Evolutionary conservation across 2,888 invertebrate species (phyloP), one percentile per base, ranked within the genome.

Genomic region (Scaptomyza tumidula): DNA sequence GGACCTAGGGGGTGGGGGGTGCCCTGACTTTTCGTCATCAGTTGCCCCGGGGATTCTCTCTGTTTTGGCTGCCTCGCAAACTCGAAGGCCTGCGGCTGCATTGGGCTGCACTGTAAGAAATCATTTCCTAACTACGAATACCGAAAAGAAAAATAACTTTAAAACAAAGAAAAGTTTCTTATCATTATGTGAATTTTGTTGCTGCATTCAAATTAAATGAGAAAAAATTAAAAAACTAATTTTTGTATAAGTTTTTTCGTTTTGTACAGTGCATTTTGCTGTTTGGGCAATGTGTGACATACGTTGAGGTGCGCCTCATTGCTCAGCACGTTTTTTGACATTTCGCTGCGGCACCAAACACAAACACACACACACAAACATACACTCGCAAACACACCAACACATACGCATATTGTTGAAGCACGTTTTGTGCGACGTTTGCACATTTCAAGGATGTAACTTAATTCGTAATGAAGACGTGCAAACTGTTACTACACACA

Each of bases 381-480:
- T 53, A 60, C 70, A 66, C 62, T 61, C 58, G 60, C 56, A 48
- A 35, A 57, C 48, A 54, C 52, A 49, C 27, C 44, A 24, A 33
- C 19, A 56, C 77, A 59, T 35, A 58, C 61, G 52, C 66, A 64
- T 67, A 2, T 63, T 60, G 33, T 75, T 55, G 68, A 57, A 13
- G 72, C 85, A 78, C 79, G 78, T 81, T 82, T 73, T 70, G 73
- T 66, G 75, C 86, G 74, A 76, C 85, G 83, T 84, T 83, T 83
- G 83, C 87, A 78, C 83, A 83, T 87, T 87, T 82, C 74, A 79
- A 85, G 87, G 85, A 85, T 87, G 82, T 82, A 81, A 76, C 79
- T 79, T 87, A 78, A 85, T 83, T 85, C 84, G 84, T 87, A 83
- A 83, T 87, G 83, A 81, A 85, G 82, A 87, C 83, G 85, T 80